Percentiles rank a stretch among this genome's conserved stretches.
Evolutionary conservation across 2,888 invertebrate genomes (phyloP).

Genomic region (Philhelius pedissequus): DNA sequence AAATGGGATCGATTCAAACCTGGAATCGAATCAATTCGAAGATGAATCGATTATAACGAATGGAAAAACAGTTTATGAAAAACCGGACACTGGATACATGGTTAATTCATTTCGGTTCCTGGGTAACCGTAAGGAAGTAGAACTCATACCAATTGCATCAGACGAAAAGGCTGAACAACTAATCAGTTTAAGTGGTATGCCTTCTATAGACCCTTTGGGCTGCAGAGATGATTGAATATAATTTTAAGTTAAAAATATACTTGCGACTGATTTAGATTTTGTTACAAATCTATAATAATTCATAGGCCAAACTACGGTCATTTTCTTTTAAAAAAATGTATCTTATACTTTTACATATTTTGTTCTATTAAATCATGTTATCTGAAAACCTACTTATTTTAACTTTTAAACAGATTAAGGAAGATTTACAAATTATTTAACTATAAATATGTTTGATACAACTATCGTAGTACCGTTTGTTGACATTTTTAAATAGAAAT

Average conservation of each 20-base stretch:
- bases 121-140: conserved; percentile 76
- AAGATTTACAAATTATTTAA: background rate
- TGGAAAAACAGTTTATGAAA: conserved; percentile 72
- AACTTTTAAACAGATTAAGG: background rate
- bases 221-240: conserved; percentile 37
- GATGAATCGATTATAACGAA: conserved; percentile 81
- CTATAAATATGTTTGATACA: background rate
- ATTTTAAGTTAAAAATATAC: background rate
- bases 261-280: conserved; percentile 48
- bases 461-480: background rate
- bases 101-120: conserved; percentile 74
- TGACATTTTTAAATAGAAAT: no score
- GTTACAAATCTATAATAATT: conserved; percentile 25
- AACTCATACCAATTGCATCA: conserved; percentile 75
- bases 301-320: background rate
- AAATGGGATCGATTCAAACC: background rate
- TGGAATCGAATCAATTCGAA: conserved; percentile 90
- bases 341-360: conserved; percentile 18
- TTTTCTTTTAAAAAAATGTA: conserved; percentile 1
- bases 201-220: conserved; percentile 51
- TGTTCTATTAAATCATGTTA: conserved; percentile 4
- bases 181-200: conserved; percentile 21
- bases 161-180: conserved; percentile 71
- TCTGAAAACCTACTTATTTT: background rate
- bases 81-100: conserved; percentile 77